phyloP scores from a whole-genome alignment of 1,140 invertebrate species.

The Episyrphus balteatus region DNA sequence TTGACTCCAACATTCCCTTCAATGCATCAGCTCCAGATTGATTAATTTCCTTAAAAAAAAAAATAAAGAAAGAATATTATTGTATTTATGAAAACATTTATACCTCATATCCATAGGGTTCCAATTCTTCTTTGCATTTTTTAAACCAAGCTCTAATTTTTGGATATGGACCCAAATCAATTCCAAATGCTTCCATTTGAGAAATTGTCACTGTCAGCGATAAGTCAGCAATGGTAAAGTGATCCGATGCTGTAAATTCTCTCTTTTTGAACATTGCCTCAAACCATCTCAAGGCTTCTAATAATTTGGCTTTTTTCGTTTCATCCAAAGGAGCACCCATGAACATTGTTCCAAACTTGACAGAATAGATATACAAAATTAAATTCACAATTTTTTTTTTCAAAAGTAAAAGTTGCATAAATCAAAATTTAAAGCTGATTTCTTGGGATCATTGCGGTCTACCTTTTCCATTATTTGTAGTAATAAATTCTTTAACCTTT shows the following conservation, averaged over 20 bases:
- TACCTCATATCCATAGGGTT: slow-evolving; percentile 28
- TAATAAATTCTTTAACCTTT: too few relatives aligned
- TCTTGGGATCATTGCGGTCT: too few relatives aligned
- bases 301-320: slow-evolving; percentile 41
- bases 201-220: slow-evolving; percentile 35
- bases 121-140: slow-evolving; percentile 27
- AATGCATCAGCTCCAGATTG: slow-evolving; percentile 16
- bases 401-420: too few relatives aligned
- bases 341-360: slow-evolving; percentile 39
- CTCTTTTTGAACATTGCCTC: slow-evolving; percentile 25
- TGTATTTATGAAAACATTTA: not conserved
- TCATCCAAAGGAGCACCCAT: slow-evolving; percentile 28
- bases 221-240: slow-evolving; percentile 49
- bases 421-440: too few relatives aligned
- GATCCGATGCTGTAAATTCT: slow-evolving; percentile 24
- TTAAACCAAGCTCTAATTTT: slow-evolving; percentile 23
- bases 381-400: not conserved
- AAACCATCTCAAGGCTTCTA: slow-evolving; percentile 30
- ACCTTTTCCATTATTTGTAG: too few relatives aligned
- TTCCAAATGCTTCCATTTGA: slow-evolving; percentile 30
- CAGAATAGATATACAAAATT: not conserved
- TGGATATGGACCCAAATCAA: slow-evolving; percentile 23
- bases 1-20: slow-evolving; percentile 15
- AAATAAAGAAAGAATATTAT: not conserved
- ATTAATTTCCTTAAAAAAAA: slow-evolving; percentile 15